Percentiles rank a stretch among this genome's conserved stretches.
Conservation (phyloP, 1,140 invertebrate species). For the Melanaphis sacchari region DNA sequence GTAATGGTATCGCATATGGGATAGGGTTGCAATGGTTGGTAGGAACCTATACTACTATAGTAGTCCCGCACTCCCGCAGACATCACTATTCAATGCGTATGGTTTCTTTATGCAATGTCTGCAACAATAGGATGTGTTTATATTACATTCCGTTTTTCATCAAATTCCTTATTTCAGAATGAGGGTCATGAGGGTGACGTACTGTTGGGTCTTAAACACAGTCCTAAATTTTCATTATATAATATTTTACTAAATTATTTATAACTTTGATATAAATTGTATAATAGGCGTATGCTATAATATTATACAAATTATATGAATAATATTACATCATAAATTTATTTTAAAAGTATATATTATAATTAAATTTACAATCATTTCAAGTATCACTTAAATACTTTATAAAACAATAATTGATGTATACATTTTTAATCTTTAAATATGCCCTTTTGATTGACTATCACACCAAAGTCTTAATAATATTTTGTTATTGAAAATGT, state of each 20-base stretch:
- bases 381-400: neutral
- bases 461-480: neutral
- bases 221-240: neutral
- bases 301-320: neutral
- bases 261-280: neutral
- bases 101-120: conserved; percentile 1
- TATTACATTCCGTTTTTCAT: neutral
- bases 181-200: too few species aligned
- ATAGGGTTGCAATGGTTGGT: conserved; percentile 1
- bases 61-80: neutral
- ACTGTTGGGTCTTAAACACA: neutral
- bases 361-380: neutral
- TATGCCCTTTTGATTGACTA: neutral
- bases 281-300: too few species aligned
- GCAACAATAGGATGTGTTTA: neutral
- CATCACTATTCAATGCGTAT: conserved; percentile 1
- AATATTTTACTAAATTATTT: neutral
- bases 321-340: neutral
- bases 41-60: neutral
- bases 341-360: neutral
- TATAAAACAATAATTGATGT: neutral
- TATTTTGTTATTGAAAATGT: neutral
- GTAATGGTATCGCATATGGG: conserved; percentile 1
- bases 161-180: conserved; percentile 15
- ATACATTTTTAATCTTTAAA: neutral